phyloP scores from a whole-genome alignment of 2,113 vertebrate species.

The Chaetura pelagica region DNA sequence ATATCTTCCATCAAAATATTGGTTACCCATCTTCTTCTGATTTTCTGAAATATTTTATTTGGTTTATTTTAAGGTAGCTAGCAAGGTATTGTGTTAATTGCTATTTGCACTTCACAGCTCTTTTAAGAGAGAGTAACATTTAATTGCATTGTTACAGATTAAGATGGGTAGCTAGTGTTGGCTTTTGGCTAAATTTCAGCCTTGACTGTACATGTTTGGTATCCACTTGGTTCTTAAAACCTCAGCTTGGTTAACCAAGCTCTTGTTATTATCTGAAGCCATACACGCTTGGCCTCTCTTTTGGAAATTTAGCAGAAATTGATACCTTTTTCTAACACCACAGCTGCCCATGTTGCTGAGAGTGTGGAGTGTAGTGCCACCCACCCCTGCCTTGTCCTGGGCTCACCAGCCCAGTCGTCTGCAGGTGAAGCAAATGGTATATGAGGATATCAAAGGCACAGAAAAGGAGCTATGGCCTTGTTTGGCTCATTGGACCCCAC shows the following conservation, averaged over 20 bases:
- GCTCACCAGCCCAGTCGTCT: fast-evolving
- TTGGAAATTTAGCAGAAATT: neutral
- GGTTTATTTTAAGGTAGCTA: neutral
- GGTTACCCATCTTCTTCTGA: neutral
- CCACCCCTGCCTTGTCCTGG: neutral
- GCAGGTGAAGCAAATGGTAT: neutral
- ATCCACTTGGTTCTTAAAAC: neutral
- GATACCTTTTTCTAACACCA: neutral
- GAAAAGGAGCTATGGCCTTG: neutral
- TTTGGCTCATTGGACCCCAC: neutral
- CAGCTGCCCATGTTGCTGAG: neutral
- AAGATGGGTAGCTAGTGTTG: neutral
- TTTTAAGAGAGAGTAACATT: neutral
- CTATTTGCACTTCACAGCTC: neutral
- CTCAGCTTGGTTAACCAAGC: neutral
- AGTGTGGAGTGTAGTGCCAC: neutral
- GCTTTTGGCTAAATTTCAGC: neutral
- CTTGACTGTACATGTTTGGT: neutral
- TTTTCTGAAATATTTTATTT: neutral
- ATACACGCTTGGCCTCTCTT: neutral
- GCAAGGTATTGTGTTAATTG: neutral
- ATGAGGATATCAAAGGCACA: neutral
- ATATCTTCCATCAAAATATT: neutral
- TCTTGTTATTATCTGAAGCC: neutral
- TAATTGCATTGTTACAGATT: neutral